phyloP scores from a whole-genome alignment of 2,113 vertebrate genomes.

The Xenus cinereus region DNA sequence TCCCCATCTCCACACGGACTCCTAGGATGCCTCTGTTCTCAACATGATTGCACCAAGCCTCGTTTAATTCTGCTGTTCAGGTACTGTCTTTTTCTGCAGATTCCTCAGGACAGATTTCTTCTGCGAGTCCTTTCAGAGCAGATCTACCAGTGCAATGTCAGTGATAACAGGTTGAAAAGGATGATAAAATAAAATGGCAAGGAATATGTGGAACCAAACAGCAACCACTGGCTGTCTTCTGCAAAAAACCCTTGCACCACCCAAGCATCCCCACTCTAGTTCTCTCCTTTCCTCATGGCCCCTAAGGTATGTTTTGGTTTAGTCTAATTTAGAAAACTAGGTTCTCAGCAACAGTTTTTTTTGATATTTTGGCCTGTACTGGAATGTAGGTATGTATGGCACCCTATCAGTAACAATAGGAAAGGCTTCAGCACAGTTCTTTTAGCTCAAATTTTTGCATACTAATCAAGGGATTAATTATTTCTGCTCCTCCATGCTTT shows the following conservation, averaged over 20 bases:
- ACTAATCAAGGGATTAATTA: not conserved
- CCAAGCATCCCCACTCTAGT: not conserved
- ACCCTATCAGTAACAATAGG: not conserved
- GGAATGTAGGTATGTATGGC: not conserved
- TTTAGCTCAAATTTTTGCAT: not conserved
- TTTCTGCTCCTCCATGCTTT: not conserved
- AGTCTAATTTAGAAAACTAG: not conserved
- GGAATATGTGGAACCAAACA: not conserved
- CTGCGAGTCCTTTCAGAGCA: not conserved
- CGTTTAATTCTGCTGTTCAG: not conserved
- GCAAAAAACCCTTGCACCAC: not conserved
- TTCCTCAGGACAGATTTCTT: constrained; percentile 7
- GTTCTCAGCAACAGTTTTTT: not conserved
- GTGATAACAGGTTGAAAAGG: not conserved
- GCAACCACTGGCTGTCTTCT: not conserved
- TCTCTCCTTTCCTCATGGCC: not conserved
- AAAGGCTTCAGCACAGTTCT: not conserved
- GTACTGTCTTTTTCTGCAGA: constrained; percentile 5
- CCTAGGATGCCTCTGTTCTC: not conserved
- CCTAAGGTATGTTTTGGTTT: not conserved
- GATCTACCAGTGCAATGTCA: not conserved
- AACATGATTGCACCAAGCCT: not conserved
- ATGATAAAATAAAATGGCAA: not conserved
- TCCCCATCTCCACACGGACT: not conserved
- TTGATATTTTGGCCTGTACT: not conserved